phyloP scores from a whole-genome alignment of 2,888 invertebrate genomes.

The Drosophila austrosaltans region DNA sequence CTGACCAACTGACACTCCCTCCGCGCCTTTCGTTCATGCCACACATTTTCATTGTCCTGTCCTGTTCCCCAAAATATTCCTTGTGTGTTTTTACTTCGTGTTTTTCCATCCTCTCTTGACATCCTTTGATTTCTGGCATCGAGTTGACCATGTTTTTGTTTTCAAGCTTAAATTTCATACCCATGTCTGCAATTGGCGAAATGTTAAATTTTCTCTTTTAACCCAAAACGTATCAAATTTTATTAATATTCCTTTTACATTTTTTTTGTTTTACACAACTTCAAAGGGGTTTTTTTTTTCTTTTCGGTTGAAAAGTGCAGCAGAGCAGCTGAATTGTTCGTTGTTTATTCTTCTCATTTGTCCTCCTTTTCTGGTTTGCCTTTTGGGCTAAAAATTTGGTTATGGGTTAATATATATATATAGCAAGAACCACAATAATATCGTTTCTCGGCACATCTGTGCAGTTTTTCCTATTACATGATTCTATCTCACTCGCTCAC shows the following conservation, averaged over 20 bases:
- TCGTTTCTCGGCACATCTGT: constrained; percentile 54
- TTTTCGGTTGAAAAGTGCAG: not conserved
- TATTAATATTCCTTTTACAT: constrained; percentile 19
- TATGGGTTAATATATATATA: constrained; percentile 25
- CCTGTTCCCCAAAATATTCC: no score
- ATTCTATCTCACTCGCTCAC: constrained; percentile 4
- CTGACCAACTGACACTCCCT: not conserved
- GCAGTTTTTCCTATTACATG: constrained; percentile 45
- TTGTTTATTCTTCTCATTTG: constrained; percentile 4
- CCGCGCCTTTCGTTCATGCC: not conserved
- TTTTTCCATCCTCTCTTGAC: not conserved
- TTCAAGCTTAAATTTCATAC: constrained; percentile 47
- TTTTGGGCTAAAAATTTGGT: constrained; percentile 29
- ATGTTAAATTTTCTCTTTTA: not conserved
- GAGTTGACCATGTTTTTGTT: constrained; percentile 14
- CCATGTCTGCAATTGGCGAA: constrained; percentile 30
- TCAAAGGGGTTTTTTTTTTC: constrained; percentile 4
- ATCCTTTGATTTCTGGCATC: constrained; percentile 59
- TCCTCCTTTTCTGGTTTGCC: not conserved
- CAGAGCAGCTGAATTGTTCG: constrained; percentile 1
- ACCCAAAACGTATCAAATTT: constrained; percentile 19
- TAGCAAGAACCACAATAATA: not conserved
- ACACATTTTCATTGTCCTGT: not conserved
- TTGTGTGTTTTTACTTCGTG: not conserved
- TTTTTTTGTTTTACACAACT: constrained; percentile 21